Percentiles rank a stretch among this genome's conserved stretches.
These are phyloP conservation scores for Orthosia gothica DNA, from an alignment of 2,888 invertebrate genomes.

Conservation along the genomic window DNA sequence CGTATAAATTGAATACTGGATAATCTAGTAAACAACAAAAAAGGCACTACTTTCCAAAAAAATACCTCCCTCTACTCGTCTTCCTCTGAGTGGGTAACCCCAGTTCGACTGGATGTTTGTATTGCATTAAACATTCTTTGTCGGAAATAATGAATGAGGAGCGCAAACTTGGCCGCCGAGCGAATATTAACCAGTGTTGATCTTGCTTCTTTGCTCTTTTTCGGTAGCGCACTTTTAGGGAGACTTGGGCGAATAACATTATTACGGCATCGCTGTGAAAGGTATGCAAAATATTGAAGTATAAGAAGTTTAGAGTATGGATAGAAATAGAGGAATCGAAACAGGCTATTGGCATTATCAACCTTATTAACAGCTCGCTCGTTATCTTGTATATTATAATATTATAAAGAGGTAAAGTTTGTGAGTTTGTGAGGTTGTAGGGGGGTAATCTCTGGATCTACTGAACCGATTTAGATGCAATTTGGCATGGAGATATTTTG, in stretches of 20 bases:
- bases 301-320: background rate
- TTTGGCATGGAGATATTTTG: too few species aligned
- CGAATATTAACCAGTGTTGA: constrained; percentile 74
- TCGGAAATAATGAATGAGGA: constrained; percentile 78
- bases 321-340: background rate
- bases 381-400: too few species aligned
- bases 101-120: constrained; percentile 71
- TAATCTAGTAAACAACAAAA: background rate
- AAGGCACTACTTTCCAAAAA: background rate
- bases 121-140: constrained; percentile 80
- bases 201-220: constrained; percentile 65
- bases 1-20: too few species aligned
- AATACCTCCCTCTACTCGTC: constrained; percentile 11
- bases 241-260: constrained; percentile 37
- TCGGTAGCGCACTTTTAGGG: constrained; percentile 41
- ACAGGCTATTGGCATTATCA: too few species aligned
- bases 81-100: constrained; percentile 61
- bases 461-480: too few species aligned
- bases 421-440: too few species aligned
- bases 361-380: too few species aligned
- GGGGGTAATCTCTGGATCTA: too few species aligned
- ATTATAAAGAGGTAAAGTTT: too few species aligned
- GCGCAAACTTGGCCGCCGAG: constrained; percentile 64
- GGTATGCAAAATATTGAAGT: background rate
- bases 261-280: constrained; percentile 22